Evolutionary conservation across 2,113 vertebrate genomes (phyloP).

Genomic region (Ctenodactylus gundi): DNA sequence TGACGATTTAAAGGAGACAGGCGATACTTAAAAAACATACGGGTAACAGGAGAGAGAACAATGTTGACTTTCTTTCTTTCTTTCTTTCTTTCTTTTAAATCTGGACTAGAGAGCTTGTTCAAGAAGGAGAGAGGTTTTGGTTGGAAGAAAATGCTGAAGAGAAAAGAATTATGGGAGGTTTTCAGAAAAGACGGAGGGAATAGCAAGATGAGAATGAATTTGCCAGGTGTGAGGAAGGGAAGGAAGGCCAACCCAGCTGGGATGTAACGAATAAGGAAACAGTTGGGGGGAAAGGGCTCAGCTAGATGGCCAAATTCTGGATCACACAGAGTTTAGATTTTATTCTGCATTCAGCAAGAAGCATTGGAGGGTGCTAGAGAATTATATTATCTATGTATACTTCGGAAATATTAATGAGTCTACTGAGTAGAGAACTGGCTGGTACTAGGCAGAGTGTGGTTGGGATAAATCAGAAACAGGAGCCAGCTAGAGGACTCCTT

Average conservation of each 20-base stretch:
- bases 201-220: not conserved
- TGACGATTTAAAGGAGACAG: not conserved
- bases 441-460: not conserved
- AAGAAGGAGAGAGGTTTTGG: not conserved
- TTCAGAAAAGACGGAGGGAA: not conserved
- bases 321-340: not conserved
- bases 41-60: not conserved
- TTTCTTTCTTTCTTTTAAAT: too few relatives aligned
- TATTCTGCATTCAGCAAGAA: not conserved
- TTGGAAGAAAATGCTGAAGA: not conserved
- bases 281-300: not conserved
- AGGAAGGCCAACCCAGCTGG: not conserved
- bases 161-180: not conserved
- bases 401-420: not conserved
- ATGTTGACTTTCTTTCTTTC: not conserved
- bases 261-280: not conserved
- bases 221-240: not conserved
- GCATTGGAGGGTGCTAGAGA: not conserved
- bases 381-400: not conserved
- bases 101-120: not conserved
- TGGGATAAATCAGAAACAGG: not conserved
- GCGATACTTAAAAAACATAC: not conserved
- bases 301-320: not conserved
- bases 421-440: not conserved
- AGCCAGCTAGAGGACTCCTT: not conserved